phyloP scores from a whole-genome alignment of 2,797 vertebrate genomes.

The Ceryle rudis region DNA sequence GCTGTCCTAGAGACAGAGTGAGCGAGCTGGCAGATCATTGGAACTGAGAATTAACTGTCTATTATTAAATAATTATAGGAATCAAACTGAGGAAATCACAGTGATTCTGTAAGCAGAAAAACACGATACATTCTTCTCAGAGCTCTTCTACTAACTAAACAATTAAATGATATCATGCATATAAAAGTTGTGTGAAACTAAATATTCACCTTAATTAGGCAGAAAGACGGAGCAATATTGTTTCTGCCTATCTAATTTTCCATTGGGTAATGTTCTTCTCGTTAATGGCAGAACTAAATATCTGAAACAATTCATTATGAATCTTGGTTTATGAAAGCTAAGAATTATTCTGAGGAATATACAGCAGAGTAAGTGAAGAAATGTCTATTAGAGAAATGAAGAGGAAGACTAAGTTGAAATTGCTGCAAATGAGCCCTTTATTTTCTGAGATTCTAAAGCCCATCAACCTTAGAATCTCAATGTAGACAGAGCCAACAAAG shows the following conservation, averaged over 20 bases:
- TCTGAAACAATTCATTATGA: conserved; percentile 26
- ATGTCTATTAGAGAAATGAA: neutral
- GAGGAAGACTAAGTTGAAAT: neutral
- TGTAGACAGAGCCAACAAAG: neutral
- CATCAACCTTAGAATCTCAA: neutral
- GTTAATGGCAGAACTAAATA: conserved; percentile 30
- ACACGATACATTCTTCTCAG: neutral
- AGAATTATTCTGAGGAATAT: conserved; percentile 33
- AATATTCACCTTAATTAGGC: conserved; percentile 36
- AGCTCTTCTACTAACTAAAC: neutral
- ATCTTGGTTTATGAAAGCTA: conserved; percentile 23
- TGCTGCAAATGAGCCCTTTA: neutral
- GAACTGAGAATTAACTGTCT: neutral
- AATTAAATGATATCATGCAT: neutral
- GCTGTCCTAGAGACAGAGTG: neutral
- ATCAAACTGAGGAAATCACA: neutral
- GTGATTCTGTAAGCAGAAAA: neutral
- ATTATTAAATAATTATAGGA: conserved; percentile 18
- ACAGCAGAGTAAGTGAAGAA: conserved; percentile 4
- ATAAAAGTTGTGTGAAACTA: neutral
- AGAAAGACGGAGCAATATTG: conserved; percentile 22
- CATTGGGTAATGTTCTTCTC: neutral
- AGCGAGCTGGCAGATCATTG: fast-evolving
- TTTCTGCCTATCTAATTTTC: conserved; percentile 28
- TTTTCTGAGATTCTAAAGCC: neutral